Evolutionary conservation across 2,113 vertebrate species (phyloP).

Genomic region (Progne subis): DNA sequence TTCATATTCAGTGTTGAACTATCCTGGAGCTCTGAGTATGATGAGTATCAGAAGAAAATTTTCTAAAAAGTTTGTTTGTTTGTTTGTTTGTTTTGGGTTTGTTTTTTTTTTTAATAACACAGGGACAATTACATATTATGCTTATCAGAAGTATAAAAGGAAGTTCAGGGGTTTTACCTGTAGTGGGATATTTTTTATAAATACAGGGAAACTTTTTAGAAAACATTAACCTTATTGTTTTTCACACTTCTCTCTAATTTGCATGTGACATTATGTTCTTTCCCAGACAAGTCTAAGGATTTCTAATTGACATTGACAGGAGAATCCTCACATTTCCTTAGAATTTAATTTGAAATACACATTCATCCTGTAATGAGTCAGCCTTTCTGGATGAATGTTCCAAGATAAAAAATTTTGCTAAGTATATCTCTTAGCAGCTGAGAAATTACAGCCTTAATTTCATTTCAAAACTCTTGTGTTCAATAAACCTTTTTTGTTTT

Average conservation of each 20-base stretch:
- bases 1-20: constrained; percentile 4
- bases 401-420: not conserved
- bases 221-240: not conserved
- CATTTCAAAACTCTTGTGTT: not conserved
- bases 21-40: not conserved
- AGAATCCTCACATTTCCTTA: not conserved
- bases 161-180: not conserved
- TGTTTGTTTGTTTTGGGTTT: too few relatives aligned
- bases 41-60: not conserved
- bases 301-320: not conserved
- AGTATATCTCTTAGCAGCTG: not conserved
- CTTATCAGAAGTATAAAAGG: constrained; percentile 28
- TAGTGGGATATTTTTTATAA: not conserved
- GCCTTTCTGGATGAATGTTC: not conserved
- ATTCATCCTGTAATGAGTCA: not conserved
- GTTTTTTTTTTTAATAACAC: not conserved
- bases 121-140: not conserved
- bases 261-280: not conserved
- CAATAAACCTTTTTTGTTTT: not conserved
- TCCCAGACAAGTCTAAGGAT: not conserved
- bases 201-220: not conserved
- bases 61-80: not conserved
- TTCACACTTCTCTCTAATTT: not conserved
- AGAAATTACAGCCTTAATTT: not conserved
- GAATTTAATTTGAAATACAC: not conserved